Evolutionary conservation across 2,888 invertebrate species (phyloP), one percentile per base, ranked within the genome.

Genomic region (Argynnis bischoffii): DNA sequence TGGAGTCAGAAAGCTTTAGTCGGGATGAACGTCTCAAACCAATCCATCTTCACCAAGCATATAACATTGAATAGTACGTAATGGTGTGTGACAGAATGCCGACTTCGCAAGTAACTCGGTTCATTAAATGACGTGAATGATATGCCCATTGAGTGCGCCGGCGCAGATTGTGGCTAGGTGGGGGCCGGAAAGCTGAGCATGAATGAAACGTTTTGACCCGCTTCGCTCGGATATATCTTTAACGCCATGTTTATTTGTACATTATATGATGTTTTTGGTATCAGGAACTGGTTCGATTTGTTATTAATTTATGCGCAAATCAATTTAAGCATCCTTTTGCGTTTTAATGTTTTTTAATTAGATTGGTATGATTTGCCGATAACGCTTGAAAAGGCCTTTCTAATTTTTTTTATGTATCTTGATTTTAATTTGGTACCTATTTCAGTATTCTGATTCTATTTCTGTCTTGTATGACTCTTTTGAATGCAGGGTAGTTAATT

Each of bases 121-220:
- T 76, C 79, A 79, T 79, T 81, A 78, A 79, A 75, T 72, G 72
- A 70, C 75, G 75, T 79, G 77, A 79, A 79, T 79, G 79, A 80
- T 77, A 78, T 75, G 77, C 74, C 77, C 75, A 69, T 74, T 77
- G 77, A 76, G 71, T 72, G 73, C 72, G 73, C 64, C 70, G 64
- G 69, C 48, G 75, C 71, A 69, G 71, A 63, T 64, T 64, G 66
- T 15, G 60, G 60, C 64, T 70, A 70, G 70, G 70, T 70, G 70
- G 69, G 69, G 70, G 75, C 76, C 73, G 75, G 72, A 74, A 69
- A 73, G 72, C 75, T 75, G 64, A 65, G 68, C 72, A 78, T 79
- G 76, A 79, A 79, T 79, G 78, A 76, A 78, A 72, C 71, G 71
- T 60, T 71, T 55, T 69, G 72, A 70, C 68, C 72, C 60, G 68